These are phyloP conservation scores for Zosterops pallidus DNA, from an alignment of 2,113 vertebrate genomes.

Conservation along the genomic window DNA sequence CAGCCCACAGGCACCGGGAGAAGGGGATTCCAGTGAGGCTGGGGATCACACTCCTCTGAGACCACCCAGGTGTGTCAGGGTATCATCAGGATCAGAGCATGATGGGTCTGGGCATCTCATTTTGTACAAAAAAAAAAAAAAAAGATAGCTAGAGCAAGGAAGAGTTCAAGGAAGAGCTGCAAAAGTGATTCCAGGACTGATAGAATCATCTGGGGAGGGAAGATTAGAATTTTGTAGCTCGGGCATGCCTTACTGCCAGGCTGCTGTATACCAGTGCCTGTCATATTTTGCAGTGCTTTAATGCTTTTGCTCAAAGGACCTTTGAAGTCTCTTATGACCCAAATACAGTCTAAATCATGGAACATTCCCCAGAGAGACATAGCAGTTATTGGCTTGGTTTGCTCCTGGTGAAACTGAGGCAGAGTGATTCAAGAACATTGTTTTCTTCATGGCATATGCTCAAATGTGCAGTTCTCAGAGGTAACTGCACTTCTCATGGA, in stretches of 20 bases:
- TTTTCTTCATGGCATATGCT: background rate
- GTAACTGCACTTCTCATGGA: background rate
- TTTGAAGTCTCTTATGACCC: constrained; percentile 45
- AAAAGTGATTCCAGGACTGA: background rate
- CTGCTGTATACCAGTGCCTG: background rate
- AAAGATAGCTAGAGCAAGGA: background rate
- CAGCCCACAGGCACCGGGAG: accelerated
- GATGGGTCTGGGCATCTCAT: background rate
- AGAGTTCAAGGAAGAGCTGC: background rate
- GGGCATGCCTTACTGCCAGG: background rate
- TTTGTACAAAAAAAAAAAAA: background rate
- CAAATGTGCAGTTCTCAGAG: background rate
- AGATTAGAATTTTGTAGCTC: background rate
- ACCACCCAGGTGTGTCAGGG: background rate
- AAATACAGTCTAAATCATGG: constrained; percentile 1
- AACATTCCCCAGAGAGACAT: background rate
- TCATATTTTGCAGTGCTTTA: background rate
- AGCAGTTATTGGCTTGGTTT: background rate
- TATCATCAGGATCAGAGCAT: background rate
- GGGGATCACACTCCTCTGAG: background rate
- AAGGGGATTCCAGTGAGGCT: background rate
- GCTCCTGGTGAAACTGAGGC: constrained; percentile 31
- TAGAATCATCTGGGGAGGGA: background rate
- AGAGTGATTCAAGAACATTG: background rate
- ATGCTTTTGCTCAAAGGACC: constrained; percentile 25